phyloP scores from a whole-genome alignment of 2,888 invertebrate species.

The Conus canariensis region DNA sequence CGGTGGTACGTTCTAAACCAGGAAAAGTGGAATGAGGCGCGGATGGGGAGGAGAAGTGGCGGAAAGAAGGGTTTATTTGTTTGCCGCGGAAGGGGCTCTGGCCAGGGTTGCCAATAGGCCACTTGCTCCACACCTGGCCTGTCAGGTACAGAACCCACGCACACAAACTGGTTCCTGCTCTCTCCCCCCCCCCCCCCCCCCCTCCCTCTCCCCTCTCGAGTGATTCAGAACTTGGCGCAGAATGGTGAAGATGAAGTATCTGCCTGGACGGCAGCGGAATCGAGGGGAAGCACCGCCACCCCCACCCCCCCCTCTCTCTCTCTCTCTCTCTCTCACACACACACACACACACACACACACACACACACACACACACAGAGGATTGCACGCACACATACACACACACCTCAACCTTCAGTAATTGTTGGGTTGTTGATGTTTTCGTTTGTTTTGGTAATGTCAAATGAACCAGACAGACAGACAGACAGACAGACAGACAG shows the following conservation, averaged over 20 bases:
- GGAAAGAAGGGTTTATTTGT: constrained; percentile 16
- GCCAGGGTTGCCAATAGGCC: neutral
- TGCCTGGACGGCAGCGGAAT: neutral
- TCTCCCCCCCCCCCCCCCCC: neutral
- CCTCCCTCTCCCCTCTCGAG: neutral
- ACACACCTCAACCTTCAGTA: no score
- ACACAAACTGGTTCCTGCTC: neutral
- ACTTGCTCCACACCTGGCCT: constrained; percentile 28
- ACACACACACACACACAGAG: neutral
- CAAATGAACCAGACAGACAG: neutral
- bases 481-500: neutral
- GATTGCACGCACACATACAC: no score
- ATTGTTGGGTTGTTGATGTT: neutral
- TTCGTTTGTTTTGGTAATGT: no score
- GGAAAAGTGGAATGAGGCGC: no score
- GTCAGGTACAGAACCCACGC: neutral
- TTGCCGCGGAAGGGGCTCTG: neutral
- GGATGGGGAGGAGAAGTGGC: no score
- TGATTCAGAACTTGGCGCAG: neutral
- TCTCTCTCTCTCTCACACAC: neutral
- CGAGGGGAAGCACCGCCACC: no score
- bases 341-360: no score
- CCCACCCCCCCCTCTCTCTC: neutral
- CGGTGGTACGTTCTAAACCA: no score
- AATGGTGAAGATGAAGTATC: neutral